Conservation (phyloP, 2,797 vertebrate species). For the Momotus momota region DNA sequence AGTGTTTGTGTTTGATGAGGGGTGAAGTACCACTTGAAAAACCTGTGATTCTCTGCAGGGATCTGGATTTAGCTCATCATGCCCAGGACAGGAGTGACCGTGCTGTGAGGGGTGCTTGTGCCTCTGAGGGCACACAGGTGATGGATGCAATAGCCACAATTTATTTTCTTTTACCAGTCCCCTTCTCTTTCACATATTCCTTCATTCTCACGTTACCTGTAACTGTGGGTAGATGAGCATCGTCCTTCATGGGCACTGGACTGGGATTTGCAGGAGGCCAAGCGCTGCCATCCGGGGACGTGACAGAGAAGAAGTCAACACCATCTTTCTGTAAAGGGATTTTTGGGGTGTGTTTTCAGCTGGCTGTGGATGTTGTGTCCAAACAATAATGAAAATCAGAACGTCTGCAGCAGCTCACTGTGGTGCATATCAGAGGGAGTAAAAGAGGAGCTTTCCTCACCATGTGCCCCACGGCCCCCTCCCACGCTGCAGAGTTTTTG, state of each 20-base stretch:
- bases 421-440: background rate
- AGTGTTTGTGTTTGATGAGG: rapidly evolving
- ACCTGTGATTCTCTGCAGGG: background rate
- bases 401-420: background rate
- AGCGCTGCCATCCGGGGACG: background rate
- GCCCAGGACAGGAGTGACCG: rapidly evolving
- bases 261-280: no score
- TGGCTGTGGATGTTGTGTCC: no score
- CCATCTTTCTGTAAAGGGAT: background rate
- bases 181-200: background rate
- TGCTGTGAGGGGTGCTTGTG: background rate
- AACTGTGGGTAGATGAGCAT: no score
- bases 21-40: background rate
- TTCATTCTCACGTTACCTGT: rapidly evolving
- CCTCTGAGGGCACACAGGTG: background rate
- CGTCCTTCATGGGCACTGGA: background rate
- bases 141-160: no score
- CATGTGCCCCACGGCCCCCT: background rate
- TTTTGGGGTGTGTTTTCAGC: background rate
- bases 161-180: background rate
- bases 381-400: no score
- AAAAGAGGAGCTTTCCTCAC: background rate
- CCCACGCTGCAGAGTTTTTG: background rate
- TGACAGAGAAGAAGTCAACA: no score
- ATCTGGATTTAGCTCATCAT: background rate